Base-by-base conservation (phyloP, 2,888 invertebrate genomes). In the Ceramica pisi region DNA sequence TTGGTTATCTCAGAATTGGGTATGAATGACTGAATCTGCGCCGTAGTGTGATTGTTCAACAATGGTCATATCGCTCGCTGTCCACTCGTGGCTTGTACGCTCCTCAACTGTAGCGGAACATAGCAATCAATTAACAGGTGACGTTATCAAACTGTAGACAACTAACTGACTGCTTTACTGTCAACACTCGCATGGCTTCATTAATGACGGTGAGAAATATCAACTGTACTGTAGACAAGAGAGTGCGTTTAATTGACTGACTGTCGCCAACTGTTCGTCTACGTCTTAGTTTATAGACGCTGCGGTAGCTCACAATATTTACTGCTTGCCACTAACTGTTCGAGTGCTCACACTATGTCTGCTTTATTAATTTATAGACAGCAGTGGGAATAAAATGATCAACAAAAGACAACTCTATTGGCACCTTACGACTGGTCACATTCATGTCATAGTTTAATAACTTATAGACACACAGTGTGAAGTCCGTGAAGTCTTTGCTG, bases 101-200 rank as follows among this genome's bases (percentile, higher is more conserved):
- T 6, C 14, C 12, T 21, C 50, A 56, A 53, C 55, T 72, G 59
- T 71, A 86, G 84, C 84, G 82, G 84, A 70, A 84, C 77, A 72
- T 56, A 53, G 59, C 84, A 71, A 79, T 86, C 79, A 75, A 83
- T 86, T 78, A 67, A 26, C 51, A 14, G 51, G 53, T 51, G 69
- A 71, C 74, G 81, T 67, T 68, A 67, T 80, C 79, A 70, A 55
- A 44, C 57, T 57, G 75, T 35, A 74, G 56, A 62, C 64, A 74
- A 38, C 46, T 41, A 57, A 80, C 31, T 51, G 80, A 80, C 50
- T 57, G 57, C 35, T 59, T 78, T 23, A 63, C 63, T 74, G 79
- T 57, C 72, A 71, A 79, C 72, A 79, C 79, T 26, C 44, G 12
- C 48, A 56, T 2, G 46, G 14, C 78, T 78, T 21, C 26, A 38